These are phyloP conservation scores for Gastrophysa polygoni DNA, from an alignment of 2,888 invertebrate species.

Conservation along the genomic window DNA sequence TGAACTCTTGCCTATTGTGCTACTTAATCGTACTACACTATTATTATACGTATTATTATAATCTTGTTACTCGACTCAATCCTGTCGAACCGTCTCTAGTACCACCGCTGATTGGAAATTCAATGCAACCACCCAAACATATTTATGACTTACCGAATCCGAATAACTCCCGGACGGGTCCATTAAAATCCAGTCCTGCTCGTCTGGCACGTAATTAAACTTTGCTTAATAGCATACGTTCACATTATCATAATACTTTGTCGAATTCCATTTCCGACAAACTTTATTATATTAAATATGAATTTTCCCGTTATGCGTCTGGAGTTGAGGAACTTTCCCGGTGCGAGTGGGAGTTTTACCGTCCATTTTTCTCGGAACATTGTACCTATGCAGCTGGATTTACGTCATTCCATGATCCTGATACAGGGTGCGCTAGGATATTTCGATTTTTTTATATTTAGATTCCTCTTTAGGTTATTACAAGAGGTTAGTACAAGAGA, in stretches of 20 bases:
- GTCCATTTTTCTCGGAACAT: constrained; percentile 23
- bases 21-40: too few relatives aligned
- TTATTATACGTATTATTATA: too few relatives aligned
- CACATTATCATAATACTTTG: constrained; percentile 20
- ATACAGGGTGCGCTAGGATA: constrained; percentile 14
- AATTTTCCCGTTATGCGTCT: constrained; percentile 16
- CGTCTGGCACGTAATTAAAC: constrained; percentile 24
- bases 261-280: constrained; percentile 23
- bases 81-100: too few relatives aligned
- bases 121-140: constrained; percentile 11
- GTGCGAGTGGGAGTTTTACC: constrained; percentile 15
- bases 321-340: constrained; percentile 15
- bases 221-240: constrained; percentile 22
- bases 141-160: constrained; percentile 12
- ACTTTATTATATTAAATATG: constrained; percentile 25
- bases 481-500: too few relatives aligned
- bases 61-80: too few relatives aligned
- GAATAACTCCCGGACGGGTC: constrained; percentile 13
- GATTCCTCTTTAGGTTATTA: too few relatives aligned
- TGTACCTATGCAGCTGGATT: constrained; percentile 37
- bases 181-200: constrained; percentile 16
- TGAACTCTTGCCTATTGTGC: too few relatives aligned
- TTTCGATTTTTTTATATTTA: too few relatives aligned
- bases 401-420: constrained; percentile 40
- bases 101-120: neutral